Evolutionary conservation across 1,140 invertebrate species (phyloP), one percentile per base, ranked within the genome.

Genomic region (Phocides pigmalion): DNA sequence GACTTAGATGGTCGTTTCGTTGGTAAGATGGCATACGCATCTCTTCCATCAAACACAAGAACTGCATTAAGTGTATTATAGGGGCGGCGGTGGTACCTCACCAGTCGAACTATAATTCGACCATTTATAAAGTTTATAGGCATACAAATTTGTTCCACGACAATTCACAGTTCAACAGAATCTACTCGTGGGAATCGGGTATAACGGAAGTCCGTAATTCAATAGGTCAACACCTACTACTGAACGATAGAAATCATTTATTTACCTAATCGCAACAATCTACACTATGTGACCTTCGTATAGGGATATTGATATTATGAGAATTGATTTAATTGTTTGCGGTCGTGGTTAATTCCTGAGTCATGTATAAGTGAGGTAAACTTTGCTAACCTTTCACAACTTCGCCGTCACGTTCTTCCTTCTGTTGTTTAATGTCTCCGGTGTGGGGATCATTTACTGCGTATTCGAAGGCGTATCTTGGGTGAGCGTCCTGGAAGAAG

Each of bases 401-500:
- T 74, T 95, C 94, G 4, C 94, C 94, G 68, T 94, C 92, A 6
- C 94, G 90, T 67, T 94, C 92, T 76, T 95, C 94, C 64, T 94
- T 93, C 69, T 95, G 94, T 69, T 94, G 93, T 74, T 95, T 95
- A 49, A 94, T 93, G 72, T 95, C 94, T 66, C 96, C 95, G 9
- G 94, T 96, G 81, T 94, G 93, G 42, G 94, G 93, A 84, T 96
- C 95, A 59, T 95, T 94, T 0, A 96, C 94, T 66, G 91, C 93
- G 86, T 96, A 96, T 74, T 95, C 95, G 79, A 94, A 96, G 41
- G 94, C 94, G 78, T 96, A 96, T 37, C 94, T 92, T 4, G 95
- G 95, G 87, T 95, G 93, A 28, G 94, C 91, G 82, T 95, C 94
- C 93, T 94, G 74, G 42, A 79, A 79, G 1, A 35, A 35, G 32